Conservation (phyloP, 2,797 vertebrate genomes). For the Podarcis lilfordi region DNA sequence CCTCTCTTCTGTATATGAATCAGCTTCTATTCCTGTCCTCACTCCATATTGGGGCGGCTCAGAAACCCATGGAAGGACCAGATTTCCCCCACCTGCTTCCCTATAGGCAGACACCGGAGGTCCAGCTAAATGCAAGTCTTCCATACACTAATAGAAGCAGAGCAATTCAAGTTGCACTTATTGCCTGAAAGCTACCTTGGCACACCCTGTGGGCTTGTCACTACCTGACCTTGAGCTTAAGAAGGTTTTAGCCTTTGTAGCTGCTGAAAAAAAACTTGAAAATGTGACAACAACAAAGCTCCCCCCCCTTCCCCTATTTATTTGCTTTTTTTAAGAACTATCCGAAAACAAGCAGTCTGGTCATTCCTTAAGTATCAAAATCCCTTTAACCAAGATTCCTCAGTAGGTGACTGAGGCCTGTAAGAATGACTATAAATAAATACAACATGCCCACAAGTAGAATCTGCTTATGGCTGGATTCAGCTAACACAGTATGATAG, state of each 20-base stretch:
- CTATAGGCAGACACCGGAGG: neutral
- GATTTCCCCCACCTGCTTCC: neutral
- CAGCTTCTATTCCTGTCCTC: neutral
- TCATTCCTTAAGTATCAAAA: neutral
- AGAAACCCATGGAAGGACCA: neutral
- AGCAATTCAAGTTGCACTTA: neutral
- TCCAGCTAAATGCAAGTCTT: neutral
- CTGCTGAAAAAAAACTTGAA: neutral
- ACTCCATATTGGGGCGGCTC: neutral
- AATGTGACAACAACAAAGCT: neutral
- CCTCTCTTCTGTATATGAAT: constrained; percentile 1
- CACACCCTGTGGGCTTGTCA: neutral
- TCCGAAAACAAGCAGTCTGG: neutral
- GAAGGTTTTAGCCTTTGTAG: neutral
- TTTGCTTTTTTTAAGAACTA: neutral
- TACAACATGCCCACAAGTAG: neutral
- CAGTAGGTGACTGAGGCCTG: neutral
- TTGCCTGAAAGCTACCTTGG: neutral
- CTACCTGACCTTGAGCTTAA: neutral
- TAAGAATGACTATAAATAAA: neutral
- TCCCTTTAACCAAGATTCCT: neutral
- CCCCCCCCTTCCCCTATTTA: neutral
- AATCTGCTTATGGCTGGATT: neutral
- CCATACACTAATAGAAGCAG: neutral
- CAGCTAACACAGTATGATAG: too few species aligned